Conservation (phyloP, 2,888 invertebrate species). For the Eumerus sabulonum region DNA sequence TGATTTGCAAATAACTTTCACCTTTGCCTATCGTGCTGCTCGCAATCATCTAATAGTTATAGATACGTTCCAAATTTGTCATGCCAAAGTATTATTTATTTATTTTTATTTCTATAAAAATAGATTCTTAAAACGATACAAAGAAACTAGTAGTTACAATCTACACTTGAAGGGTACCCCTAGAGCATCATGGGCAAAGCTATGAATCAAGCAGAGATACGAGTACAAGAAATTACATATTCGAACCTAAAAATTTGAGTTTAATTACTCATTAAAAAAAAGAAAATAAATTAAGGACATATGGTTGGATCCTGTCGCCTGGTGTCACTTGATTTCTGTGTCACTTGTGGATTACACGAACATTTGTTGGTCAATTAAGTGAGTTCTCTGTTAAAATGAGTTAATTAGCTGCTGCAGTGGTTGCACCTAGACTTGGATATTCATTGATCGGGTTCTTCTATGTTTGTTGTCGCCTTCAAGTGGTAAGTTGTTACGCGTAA, state of each 20-base stretch:
- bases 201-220: conserved; percentile 10
- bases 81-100: conserved; percentile 25
- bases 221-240: too few relatives aligned
- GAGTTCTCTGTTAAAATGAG: conserved; percentile 21
- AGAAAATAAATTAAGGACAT: too few relatives aligned
- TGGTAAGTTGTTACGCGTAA: neutral
- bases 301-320: conserved; percentile 9
- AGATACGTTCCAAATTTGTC: conserved; percentile 29
- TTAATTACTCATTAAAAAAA: too few relatives aligned
- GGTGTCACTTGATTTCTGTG: conserved; percentile 17
- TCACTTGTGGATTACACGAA: conserved; percentile 31
- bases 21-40: too few relatives aligned
- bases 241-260: too few relatives aligned
- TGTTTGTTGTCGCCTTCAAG: neutral
- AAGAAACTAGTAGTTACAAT: conserved; percentile 23
- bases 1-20: too few relatives aligned
- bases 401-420: neutral
- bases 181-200: conserved; percentile 29
- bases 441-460: conserved; percentile 11
- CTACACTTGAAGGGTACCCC: conserved; percentile 14
- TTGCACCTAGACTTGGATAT: neutral
- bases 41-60: too few relatives aligned
- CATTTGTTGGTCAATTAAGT: conserved; percentile 33
- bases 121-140: conserved; percentile 29
- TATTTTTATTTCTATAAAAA: conserved; percentile 13